Evolutionary conservation across 2,113 vertebrate species (phyloP), one percentile per base, ranked within the genome.

Genomic region (Rafetus swinhoei): DNA sequence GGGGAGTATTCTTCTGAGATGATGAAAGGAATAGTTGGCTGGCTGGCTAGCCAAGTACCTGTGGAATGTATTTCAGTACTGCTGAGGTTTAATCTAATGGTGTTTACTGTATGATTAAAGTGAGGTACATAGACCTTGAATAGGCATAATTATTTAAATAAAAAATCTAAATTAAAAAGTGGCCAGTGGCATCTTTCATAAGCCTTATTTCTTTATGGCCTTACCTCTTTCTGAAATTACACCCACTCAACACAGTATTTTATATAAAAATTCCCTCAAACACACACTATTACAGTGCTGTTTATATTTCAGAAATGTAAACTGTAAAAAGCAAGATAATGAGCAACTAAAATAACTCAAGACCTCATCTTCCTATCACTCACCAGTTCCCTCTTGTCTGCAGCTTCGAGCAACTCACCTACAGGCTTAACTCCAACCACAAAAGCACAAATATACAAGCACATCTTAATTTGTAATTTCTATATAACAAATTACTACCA

Each of bases 351-450:
- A 88, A 88, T 12, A 79, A 62, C 3, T n/a, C 3, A 55, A 72
- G 80, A 82, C 9, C 77, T 65, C 5, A 77, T 11, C 32, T 80
- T 65, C 29, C 72, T 84, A 88, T 15, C 62, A 69, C 9, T 81
- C 15, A n/a, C 16, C 1, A 9, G n/a, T 74, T 84, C 82, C 53
- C 35, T 90, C n/a, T 87, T 32, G 45, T 5, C 65, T 24, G 25
- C 24, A 74, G 50, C 59, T 16, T 88, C 52, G 65, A 91, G 82
- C 18, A 96, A 91, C n/a, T 53, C 52, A 55, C 5, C 19, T n/a
- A n/a, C 62, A 69, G 32, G 14, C 16, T 69, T n/a, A 18, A n/a
- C 65, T n/a, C 16, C 32, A 69, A n/a, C 13, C 65, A 69, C 65
- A n/a, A 69, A 45, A 45, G 6, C 45, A 45, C 45, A 45, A 45